Base-by-base conservation (phyloP, 2,888 invertebrate species). In the Hypena proboscidalis region DNA sequence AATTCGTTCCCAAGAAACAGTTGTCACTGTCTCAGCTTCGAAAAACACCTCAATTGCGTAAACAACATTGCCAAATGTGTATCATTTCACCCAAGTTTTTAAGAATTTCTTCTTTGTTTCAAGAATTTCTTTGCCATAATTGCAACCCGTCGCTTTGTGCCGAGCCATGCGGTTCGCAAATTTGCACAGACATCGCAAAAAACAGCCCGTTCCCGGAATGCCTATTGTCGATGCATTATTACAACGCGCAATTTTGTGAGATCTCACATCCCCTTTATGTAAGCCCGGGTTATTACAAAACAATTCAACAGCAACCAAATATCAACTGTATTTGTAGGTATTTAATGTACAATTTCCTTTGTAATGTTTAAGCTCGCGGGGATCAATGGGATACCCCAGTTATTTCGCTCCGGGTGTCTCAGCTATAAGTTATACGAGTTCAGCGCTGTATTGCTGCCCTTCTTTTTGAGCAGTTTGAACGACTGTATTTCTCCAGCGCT, bases 191-290 rank as follows among this genome's bases (percentile, higher is more conserved):
- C 75, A 63, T 74, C 65, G 83, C 85, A 87, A 87, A 88, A 86
- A 85, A 74, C 68, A 57, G 50, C 72, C 75, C 21, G 42, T 75
- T 90, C 90, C 76, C 80, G 76, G 90, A 90, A 90, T 75, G 67
- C 68, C 88, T 78, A 85, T 90, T 90, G 90, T 90, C 74, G 74
- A 53, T 58, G 62, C 74, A 67, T 80, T 80, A 83, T 83, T 82
- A 83, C 82, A 72, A 76, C 78, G 81, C 80, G 85, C 88, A 86
- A 87, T 87, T 88, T 83, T 77, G 83, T 77, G 74, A 76, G 80
- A 75, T 75, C 83, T 79, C 73, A 75, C 78, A 83, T 85, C 85
- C 88, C 88, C 85, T 85, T 85, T 88, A 88, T 86, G 84, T 89
- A 87, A 83, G 84, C 79, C 74, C 71, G 69, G 74, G 73, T 76